phyloP scores from a whole-genome alignment of 2,888 invertebrate genomes.

The Priocnemis perturbator region DNA sequence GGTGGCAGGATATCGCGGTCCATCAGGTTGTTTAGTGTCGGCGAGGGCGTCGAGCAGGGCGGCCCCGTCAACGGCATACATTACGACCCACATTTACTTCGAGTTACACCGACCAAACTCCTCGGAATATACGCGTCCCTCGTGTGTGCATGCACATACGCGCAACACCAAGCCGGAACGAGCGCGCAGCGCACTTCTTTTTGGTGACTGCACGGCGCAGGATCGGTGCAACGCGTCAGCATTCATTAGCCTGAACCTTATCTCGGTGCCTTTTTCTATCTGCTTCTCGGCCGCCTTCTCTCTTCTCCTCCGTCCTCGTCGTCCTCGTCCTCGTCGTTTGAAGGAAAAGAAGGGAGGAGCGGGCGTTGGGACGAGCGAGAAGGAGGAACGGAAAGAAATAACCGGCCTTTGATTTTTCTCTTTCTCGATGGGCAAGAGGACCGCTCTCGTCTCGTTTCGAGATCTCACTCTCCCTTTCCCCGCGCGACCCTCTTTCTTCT shows the following conservation, averaged over 20 bases:
- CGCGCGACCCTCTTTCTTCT: neutral
- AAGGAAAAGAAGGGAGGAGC: neutral
- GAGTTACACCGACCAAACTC: slow-evolving; percentile 51
- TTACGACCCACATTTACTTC: slow-evolving; percentile 67
- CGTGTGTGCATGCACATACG: neutral
- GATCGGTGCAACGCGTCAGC: slow-evolving; percentile 53
- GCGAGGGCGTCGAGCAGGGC: slow-evolving; percentile 69
- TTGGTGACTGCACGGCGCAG: slow-evolving; percentile 36
- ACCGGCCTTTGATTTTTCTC: neutral
- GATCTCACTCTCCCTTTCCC: slow-evolving; percentile 20
- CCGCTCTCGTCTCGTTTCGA: slow-evolving; percentile 36
- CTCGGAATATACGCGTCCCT: slow-evolving; percentile 26
- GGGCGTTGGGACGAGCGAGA: neutral
- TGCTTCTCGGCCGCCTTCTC: neutral
- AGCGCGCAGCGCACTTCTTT: slow-evolving; percentile 23
- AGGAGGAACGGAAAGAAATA: slow-evolving; percentile 6
- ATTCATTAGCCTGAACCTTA: slow-evolving; percentile 55
- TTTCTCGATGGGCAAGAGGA: slow-evolving; percentile 7
- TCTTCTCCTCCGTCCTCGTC: neutral
- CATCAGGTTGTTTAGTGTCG: slow-evolving; percentile 72
- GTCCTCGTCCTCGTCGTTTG: slow-evolving; percentile 15
- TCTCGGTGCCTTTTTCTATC: slow-evolving; percentile 24
- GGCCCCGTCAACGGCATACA: slow-evolving; percentile 70
- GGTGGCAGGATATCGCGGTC: slow-evolving; percentile 69
- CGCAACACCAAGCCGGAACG: slow-evolving; percentile 9